A percentile compares a stretch with the other conserved stretches of the same genome.
Conservation (phyloP, 2,797 vertebrate species). For the Dendrocincla fuliginosa region DNA sequence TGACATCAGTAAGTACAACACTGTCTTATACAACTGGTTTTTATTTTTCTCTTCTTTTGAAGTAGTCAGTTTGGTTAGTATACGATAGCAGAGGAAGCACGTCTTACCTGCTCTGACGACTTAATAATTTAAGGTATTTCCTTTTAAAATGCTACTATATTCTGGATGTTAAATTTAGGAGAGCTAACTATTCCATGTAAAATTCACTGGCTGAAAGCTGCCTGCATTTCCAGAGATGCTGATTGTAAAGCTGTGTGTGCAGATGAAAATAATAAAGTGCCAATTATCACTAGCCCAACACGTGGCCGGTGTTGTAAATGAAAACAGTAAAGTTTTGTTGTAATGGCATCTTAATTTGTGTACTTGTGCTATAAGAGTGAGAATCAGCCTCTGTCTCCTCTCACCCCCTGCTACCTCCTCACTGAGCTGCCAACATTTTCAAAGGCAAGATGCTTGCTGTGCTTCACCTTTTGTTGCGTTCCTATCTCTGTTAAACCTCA, state of each 20-base stretch:
- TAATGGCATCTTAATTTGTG: background rate
- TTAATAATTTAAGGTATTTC: background rate
- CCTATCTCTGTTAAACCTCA: background rate
- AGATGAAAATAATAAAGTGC: background rate
- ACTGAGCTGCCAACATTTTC: background rate
- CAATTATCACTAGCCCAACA: background rate
- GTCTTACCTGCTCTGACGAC: background rate
- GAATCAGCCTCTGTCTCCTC: background rate
- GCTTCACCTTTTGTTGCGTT: background rate
- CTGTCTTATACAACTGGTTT: background rate
- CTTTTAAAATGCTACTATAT: background rate
- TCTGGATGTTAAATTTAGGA: background rate
- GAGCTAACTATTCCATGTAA: background rate
- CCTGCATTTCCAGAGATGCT: background rate
- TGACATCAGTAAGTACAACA: background rate
- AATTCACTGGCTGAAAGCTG: background rate
- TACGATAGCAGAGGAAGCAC: background rate
- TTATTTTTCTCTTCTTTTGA: background rate
- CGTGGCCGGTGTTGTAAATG: background rate
- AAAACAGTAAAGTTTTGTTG: background rate
- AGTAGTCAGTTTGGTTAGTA: background rate
- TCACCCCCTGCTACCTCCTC: fast-evolving
- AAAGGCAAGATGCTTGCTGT: background rate
- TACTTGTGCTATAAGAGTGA: background rate
- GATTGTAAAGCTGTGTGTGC: background rate